These are phyloP conservation scores for Epinotia ramella DNA, from an alignment of 2,888 invertebrate species.

Conservation along the genomic window DNA sequence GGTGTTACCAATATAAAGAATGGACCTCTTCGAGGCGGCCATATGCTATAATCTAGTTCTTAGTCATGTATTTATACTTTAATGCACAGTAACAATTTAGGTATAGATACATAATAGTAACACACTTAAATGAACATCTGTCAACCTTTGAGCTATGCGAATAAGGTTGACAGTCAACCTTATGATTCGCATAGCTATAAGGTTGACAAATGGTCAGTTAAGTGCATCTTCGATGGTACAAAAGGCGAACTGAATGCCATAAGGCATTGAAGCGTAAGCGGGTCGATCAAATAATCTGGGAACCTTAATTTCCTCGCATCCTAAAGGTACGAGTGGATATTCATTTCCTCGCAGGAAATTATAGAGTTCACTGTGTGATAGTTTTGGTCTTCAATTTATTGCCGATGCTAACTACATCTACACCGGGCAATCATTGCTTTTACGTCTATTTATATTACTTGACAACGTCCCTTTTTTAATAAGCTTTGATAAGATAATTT, in stretches of 20 bases:
- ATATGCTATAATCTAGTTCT: too few relatives aligned
- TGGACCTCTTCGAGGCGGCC: too few relatives aligned
- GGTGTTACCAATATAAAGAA: too few relatives aligned
- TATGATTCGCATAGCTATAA: too few relatives aligned
- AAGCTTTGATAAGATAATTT: too few relatives aligned
- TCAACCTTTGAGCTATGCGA: too few relatives aligned
- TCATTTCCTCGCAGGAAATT: conserved; percentile 44
- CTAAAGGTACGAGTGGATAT: conserved; percentile 37
- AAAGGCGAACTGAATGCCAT: not conserved
- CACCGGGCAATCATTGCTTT: not conserved
- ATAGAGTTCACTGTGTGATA: conserved; percentile 23
- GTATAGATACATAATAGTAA: too few relatives aligned
- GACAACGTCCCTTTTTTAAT: not conserved
- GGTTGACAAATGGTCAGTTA: too few relatives aligned
- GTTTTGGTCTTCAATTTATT: conserved; percentile 36
- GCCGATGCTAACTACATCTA: conserved; percentile 11
- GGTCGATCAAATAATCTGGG: conserved; percentile 31
- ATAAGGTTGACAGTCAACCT: too few relatives aligned
- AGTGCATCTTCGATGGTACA: not conserved
- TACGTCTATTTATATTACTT: not conserved
- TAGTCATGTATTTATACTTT: too few relatives aligned
- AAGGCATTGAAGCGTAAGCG: not conserved
- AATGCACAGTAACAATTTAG: too few relatives aligned
- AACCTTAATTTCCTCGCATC: conserved; percentile 42
- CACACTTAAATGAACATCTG: too few relatives aligned